Evolutionary conservation across 2,888 invertebrate genomes (phyloP).

Genomic region (Ornithoptera alexandrae): DNA sequence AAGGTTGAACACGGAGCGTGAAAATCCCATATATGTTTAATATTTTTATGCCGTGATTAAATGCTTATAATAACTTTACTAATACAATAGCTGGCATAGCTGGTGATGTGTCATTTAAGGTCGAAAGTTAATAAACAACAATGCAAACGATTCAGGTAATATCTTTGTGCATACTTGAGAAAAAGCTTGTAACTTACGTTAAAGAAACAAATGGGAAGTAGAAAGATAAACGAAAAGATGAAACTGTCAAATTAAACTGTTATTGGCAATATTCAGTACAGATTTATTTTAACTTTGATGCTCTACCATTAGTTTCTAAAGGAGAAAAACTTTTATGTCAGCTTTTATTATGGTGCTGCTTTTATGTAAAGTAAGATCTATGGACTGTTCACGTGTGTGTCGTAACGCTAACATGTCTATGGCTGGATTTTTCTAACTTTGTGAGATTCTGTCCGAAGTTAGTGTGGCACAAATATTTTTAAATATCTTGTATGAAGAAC

Average conservation of each 20-base stretch:
- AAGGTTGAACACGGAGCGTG: conserved; percentile 21
- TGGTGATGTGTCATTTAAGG: conserved; percentile 21
- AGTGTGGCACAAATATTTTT: no score
- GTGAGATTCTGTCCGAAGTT: no score
- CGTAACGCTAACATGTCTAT: no score
- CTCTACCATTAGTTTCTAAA: not conserved
- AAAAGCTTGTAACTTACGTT: not conserved
- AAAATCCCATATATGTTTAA: conserved; percentile 23
- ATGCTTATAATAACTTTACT: conserved; percentile 14
- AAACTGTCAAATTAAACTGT: conserved; percentile 46
- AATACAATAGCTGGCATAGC: conserved; percentile 14
- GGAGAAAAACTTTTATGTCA: not conserved
- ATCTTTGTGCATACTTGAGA: not conserved
- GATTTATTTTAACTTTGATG: not conserved
- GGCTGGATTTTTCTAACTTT: no score
- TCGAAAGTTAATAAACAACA: conserved; percentile 13
- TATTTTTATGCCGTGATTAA: conserved; percentile 25
- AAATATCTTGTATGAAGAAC: no score
- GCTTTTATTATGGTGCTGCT: no score
- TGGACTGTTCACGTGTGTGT: no score
- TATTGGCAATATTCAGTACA: conserved; percentile 42
- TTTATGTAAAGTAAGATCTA: no score
- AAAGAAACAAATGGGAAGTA: not conserved
- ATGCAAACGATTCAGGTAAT: not conserved
- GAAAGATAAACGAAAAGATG: not conserved